A percentile compares a stretch with the other conserved stretches of the same genome.
Evolutionary conservation across 2,888 invertebrate species (phyloP).

Genomic region (Ophion ventricosus): DNA sequence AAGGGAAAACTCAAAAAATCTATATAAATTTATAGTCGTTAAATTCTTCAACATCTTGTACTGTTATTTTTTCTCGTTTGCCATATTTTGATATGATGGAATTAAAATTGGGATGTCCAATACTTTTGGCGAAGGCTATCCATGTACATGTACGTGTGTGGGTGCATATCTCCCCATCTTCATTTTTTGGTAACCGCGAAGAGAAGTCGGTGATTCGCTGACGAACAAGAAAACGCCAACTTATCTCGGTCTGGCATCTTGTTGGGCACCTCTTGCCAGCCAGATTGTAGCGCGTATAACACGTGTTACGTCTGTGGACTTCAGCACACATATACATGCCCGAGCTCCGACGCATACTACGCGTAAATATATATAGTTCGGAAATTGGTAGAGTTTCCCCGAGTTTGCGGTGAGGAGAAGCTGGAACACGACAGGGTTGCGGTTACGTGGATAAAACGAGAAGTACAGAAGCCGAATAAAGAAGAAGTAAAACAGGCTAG

Average conservation of each 20-base stretch:
- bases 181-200: constrained; percentile 8
- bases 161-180: neutral
- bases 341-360: neutral
- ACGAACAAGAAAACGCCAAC: constrained; percentile 40
- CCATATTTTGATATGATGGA: neutral
- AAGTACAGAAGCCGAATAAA: constrained; percentile 44
- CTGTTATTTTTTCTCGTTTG: neutral
- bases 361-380: neutral
- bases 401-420: constrained; percentile 48
- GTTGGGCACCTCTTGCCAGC: constrained; percentile 21
- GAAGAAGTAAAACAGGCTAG: constrained; percentile 39
- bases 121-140: neutral
- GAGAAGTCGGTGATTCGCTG: constrained; percentile 27
- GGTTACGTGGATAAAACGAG: constrained; percentile 33
- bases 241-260: constrained; percentile 32
- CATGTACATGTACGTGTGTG: neutral
- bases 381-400: constrained; percentile 55
- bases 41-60: neutral
- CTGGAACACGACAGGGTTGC: constrained; percentile 44
- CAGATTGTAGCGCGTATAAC: constrained; percentile 46
- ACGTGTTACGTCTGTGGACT: neutral
- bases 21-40: neutral
- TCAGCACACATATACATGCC: neutral
- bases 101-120: neutral
- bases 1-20: neutral